Base-by-base conservation (phyloP, 1,140 invertebrate species). In the Drosophila grimshawi region DNA sequence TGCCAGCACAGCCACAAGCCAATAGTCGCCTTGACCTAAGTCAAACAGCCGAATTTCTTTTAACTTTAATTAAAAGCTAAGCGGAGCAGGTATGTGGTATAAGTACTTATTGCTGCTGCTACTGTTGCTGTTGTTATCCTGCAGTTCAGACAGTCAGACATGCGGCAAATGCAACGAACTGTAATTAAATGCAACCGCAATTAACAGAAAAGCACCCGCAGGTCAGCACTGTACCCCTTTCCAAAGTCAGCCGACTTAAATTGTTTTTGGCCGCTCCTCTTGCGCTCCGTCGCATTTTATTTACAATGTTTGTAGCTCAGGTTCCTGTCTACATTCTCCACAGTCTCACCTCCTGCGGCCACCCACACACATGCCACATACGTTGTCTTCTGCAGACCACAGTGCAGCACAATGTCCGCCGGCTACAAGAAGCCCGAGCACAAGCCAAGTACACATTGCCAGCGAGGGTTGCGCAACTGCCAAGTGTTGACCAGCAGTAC, bases 181-280 rank as follows among this genome's bases (percentile, higher is more conserved):
- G 81, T 90, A 89, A 89, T 89, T 90, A 88, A 88, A 88, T 88
- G 85, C 85, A 90, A 89, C 85, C 85, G 85, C 85, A 89, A 89
- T 89, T 89, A 89, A 89, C 86, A 89, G 85, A 89, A 89, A 89
- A 88, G 80, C 85, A 86, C 85, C 85, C 85, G 77, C 86, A 88
- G 85, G 67, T 88, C 85, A 76, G 64, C 53, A 81, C 56, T 46
- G 11, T 49, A 74, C 57, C 46, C 30, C 39, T 11, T 8, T 55
- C 65, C 19, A 19, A 32, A 51, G 11, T 3, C 8, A 32, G 19
- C 39, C 19, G 29, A 19, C 32, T 32, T 11, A 19, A 29, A 39
- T 37, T 19, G 19, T 1, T 19, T 45, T 33, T 27, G 46, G 8
- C 59, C 59, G 3, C 30, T 30, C 19, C n/a, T 32, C 39, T 30